Conservation (phyloP, 2,888 invertebrate species). For the Agrypnus murinus region DNA sequence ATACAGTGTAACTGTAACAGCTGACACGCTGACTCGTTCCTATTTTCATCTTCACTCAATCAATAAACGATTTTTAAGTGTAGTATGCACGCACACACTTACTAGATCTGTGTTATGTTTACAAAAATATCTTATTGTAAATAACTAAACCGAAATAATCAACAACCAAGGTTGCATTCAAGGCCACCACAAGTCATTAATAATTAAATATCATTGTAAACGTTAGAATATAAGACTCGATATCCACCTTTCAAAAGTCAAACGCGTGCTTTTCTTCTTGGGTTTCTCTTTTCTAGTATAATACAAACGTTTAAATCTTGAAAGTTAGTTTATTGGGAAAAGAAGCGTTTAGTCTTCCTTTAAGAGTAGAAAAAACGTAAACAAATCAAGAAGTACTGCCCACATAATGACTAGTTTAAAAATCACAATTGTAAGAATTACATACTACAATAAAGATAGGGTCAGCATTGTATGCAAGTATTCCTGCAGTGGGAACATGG, state of each 20-base stretch:
- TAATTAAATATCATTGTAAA: conserved; percentile 1
- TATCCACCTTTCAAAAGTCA: conserved; percentile 1
- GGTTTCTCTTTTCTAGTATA: neutral
- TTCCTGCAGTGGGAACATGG: conserved; percentile 56
- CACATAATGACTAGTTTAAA: neutral
- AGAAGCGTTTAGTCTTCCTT: neutral
- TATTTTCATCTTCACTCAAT: conserved; percentile 33
- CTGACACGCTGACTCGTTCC: conserved; percentile 36
- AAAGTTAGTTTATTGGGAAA: neutral
- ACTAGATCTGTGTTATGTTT: neutral
- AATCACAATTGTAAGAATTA: neutral
- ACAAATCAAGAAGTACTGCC: neutral
- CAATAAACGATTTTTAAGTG: neutral
- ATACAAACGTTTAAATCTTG: neutral
- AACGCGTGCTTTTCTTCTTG: conserved; percentile 1
- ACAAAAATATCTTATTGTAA: neutral
- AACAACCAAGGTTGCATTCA: conserved; percentile 17
- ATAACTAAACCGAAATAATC: conserved; percentile 8
- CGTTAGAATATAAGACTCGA: neutral
- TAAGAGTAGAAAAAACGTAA: neutral
- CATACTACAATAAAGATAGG: conserved; percentile 36
- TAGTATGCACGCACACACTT: neutral
- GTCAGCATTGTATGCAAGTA: conserved; percentile 51
- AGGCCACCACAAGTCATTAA: conserved; percentile 19
- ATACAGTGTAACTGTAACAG: no score